Base-by-base conservation (phyloP, 2,888 invertebrate genomes). In the Protonemura montana region DNA sequence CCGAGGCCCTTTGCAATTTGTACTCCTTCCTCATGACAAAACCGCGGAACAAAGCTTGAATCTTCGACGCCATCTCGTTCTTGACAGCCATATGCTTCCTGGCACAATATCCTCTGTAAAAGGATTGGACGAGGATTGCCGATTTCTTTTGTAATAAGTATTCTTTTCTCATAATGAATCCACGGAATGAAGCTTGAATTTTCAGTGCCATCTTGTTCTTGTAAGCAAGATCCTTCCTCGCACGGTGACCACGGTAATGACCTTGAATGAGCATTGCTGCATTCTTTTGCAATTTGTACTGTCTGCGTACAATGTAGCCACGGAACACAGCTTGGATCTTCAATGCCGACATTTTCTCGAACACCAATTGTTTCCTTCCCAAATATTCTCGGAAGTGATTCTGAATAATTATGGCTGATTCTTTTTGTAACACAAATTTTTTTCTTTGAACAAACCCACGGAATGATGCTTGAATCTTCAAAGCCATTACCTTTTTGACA, bases 261-360 rank as follows among this genome's bases (percentile, higher is more conserved):
- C 30, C 29, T 29, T 81, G 81, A 28, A 81, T 81, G 2, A 27
- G 2, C 0, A 81, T 30, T 27, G 81, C 81, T n/a, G 81, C 26
- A 28, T 28, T 81, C 13, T 21, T 81, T 30, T 29, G 2, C n/a
- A 29, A 29, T 5, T n/a, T 7, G 29, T 28, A 30, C 16, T 30
- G 7, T 29, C 28, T 3, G 21, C 30, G 28, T 16, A n/a, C 81
- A 21, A 29, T n/a, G 30, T 16, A 28, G 6, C 30, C 7, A 28
- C 81, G 81, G 81, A 27, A 81, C 28, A 28, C 26, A 81, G 81
- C 81, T 30, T 84, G 84, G 30, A 84, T 84, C 59, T 84, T 84
- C 26, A 30, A 26, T 26, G 84, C 78, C 76, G 16, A 6, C 2
- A 25, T 5, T 25, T 76, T 76, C 76, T 76, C 21, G 21, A 25